A percentile compares a stretch with the other conserved stretches of the same genome.
Evolutionary conservation across 2,888 invertebrate species (phyloP).

Genomic region (Diarsia mendica): DNA sequence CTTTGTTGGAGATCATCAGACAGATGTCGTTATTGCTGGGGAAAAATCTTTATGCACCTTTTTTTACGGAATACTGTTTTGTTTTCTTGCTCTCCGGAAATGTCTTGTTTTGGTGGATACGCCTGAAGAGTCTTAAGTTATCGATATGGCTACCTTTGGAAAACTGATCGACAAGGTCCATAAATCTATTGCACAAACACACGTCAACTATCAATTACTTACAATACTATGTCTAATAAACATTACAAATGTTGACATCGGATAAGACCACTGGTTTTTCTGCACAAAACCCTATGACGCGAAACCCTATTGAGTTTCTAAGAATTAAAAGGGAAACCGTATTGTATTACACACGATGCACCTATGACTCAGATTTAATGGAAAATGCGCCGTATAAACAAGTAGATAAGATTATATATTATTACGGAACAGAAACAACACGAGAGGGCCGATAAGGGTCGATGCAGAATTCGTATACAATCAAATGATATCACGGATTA

Average conservation of each 20-base stretch:
- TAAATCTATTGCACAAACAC: neutral
- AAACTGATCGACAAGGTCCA: too few relatives aligned
- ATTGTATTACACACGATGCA: slow-evolving; percentile 30
- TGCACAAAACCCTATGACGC: slow-evolving; percentile 32
- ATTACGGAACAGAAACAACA: slow-evolving; percentile 29
- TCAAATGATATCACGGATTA: slow-evolving; percentile 39
- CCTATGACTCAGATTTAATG: slow-evolving; percentile 37
- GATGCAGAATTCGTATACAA: slow-evolving; percentile 32
- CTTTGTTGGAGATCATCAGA: neutral
- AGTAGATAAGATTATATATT: slow-evolving; percentile 34
- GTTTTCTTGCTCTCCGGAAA: too few relatives aligned
- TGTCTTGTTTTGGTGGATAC: too few relatives aligned
- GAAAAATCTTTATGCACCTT: too few relatives aligned
- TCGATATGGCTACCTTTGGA: neutral
- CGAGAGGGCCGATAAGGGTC: slow-evolving; percentile 21
- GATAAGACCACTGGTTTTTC: slow-evolving; percentile 37
- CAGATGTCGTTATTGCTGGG: neutral
- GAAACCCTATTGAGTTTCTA: slow-evolving; percentile 36
- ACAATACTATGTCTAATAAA: slow-evolving; percentile 7
- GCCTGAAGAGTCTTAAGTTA: too few relatives aligned
- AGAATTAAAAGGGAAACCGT: slow-evolving; percentile 49
- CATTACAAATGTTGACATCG: slow-evolving; percentile 2
- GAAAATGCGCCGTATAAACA: slow-evolving; percentile 42
- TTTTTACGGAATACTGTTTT: too few relatives aligned
- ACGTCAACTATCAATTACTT: neutral